Percentiles rank a stretch among this genome's conserved stretches.
Conservation (phyloP, 2,113 vertebrate genomes). For the Martes martes region DNA sequence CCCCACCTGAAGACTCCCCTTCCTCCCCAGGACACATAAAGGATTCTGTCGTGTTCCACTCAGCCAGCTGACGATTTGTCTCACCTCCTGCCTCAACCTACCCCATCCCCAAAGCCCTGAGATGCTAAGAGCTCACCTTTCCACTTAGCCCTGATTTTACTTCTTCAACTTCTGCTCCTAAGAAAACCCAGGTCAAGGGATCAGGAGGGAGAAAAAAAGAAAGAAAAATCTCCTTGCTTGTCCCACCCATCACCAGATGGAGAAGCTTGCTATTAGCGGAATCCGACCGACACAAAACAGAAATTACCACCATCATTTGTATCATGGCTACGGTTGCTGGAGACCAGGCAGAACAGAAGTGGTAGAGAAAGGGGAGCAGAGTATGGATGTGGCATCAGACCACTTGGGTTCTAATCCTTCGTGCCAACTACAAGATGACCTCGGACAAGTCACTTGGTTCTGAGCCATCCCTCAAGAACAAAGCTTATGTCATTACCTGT, state of each 20-base stretch:
- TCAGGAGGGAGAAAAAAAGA: not conserved
- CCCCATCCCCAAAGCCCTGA: not conserved
- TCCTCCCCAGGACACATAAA: not conserved
- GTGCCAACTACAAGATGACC: not conserved
- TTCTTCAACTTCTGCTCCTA: constrained; percentile 5
- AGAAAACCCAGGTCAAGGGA: not conserved
- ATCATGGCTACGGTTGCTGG: not conserved
- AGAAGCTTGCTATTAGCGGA: not conserved
- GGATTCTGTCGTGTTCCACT: not conserved
- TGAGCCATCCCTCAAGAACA: not conserved
- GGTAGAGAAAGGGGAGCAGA: not conserved
- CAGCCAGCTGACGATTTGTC: not conserved
- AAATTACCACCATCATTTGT: not conserved
- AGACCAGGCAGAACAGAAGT: not conserved
- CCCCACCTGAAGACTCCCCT: not conserved
- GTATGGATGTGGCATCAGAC: not conserved
- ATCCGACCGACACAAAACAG: not conserved
- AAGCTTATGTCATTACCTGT: not conserved
- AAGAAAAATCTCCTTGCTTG: not conserved
- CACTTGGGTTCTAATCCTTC: not conserved
- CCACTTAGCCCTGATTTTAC: not conserved
- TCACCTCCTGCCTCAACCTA: not conserved
- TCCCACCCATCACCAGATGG: not conserved
- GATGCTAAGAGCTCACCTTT: not conserved
- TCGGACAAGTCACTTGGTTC: not conserved